Evolutionary conservation across 2,888 invertebrate species (phyloP), one percentile per base, ranked within the genome.

Genomic region (Thymelicus sylvestris): DNA sequence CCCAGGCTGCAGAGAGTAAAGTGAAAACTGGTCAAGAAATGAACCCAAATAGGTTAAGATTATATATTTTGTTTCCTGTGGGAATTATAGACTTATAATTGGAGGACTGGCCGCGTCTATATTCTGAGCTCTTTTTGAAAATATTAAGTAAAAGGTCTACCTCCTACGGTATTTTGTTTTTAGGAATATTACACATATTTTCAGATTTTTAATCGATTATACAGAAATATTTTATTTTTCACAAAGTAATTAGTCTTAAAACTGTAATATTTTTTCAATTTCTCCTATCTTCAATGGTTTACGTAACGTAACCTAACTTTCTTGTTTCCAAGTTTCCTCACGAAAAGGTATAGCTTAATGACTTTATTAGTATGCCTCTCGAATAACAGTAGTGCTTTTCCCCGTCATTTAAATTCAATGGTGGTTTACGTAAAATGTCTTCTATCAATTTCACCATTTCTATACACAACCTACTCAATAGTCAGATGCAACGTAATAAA

Each of bases 371-470:
- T 73, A 66, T 73, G 69, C 69, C 47, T 62, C 55, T 71, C 74
- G 74, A 75, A 76, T 77, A 67, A 70, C 71, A 73, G 72, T 66
- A 57, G 66, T 66, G 60, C 64, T 72, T 73, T 73, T 72, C 62
- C 47, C 44, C 38, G 50, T 61, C 60, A 73, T 77, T 77, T 67
- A 73, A 67, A 76, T 77, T 78, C 76, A 72, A 67, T 62, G 62
- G 44, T 41, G 60, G 63, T 71, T 72, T 72, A 72, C 67, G 44
- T 66, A 65, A 74, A 67, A 59, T 19, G 52, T 64, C 63, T 59
- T 52, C 60, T 71, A 50, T 38, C 67, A 59, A 66, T 2, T 48
- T 61, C 47, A 66, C 31, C 10, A 39, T 65, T 64, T 65, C 57
- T 41, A 65, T 48, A 39, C n/a, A 15, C 44, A 39, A 24, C 24